Conservation (phyloP, 2,797 vertebrate species). For the Uromys caudimaculatus region DNA sequence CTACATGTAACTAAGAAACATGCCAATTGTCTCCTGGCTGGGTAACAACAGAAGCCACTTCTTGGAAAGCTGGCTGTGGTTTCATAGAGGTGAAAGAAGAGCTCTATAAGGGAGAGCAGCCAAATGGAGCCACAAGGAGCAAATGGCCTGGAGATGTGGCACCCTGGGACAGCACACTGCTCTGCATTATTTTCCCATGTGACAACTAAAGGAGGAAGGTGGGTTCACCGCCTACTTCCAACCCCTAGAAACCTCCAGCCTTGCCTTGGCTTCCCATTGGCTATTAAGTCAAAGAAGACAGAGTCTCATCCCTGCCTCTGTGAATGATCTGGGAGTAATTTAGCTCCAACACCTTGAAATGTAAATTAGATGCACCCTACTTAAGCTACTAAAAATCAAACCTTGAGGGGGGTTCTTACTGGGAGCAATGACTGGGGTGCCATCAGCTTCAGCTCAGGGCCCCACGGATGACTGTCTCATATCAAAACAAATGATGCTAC, state of each 20-base stretch:
- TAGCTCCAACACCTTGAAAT: neutral
- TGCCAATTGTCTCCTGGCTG: slow-evolving; percentile 52
- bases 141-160: neutral
- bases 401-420: neutral
- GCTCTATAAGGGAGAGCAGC: neutral
- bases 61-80: slow-evolving; percentile 53
- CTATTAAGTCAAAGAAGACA: slow-evolving; percentile 59
- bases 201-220: neutral
- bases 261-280: neutral
- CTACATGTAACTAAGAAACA: neutral
- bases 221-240: slow-evolving; percentile 21
- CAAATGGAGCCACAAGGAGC: neutral
- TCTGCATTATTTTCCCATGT: neutral
- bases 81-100: neutral
- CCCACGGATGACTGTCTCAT: neutral
- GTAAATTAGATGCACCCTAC: slow-evolving; percentile 25
- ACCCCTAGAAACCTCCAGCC: slow-evolving; percentile 46
- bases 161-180: neutral
- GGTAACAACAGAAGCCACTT: slow-evolving; percentile 38
- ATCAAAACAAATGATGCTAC: neutral
- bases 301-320: slow-evolving; percentile 32
- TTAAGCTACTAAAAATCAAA: slow-evolving; percentile 60
- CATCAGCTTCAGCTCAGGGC: neutral
- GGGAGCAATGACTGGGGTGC: neutral
- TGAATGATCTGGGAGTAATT: slow-evolving; percentile 69